These are phyloP conservation scores for Eupeodes latifasciatus DNA, from an alignment of 2,888 invertebrate species.

Conservation along the genomic window DNA sequence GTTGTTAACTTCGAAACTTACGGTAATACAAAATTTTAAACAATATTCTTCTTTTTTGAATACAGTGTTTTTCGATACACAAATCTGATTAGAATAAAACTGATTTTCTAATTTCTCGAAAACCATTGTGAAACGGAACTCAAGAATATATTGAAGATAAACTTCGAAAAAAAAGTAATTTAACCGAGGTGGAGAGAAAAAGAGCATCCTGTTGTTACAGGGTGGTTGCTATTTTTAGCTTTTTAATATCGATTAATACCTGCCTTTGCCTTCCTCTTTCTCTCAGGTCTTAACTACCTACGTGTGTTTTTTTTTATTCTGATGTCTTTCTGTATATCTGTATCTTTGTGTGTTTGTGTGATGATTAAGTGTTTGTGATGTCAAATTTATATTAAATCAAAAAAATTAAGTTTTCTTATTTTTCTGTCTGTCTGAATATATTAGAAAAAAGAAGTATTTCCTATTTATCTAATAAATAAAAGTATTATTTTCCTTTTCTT, in stretches of 20 bases:
- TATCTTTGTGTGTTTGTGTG: background rate
- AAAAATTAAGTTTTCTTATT: slow-evolving; percentile 29
- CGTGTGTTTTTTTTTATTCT: slow-evolving; percentile 28
- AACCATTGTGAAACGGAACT: background rate
- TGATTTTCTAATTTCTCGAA: background rate
- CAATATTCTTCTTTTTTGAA: background rate
- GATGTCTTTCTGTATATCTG: slow-evolving; percentile 23
- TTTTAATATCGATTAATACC: slow-evolving; percentile 72
- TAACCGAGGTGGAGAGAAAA: slow-evolving; percentile 52
- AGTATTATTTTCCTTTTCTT: slow-evolving; percentile 27
- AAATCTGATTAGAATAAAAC: background rate
- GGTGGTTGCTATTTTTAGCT: slow-evolving; percentile 75
- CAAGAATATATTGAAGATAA: background rate
- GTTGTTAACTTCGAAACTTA: slow-evolving; percentile 28
- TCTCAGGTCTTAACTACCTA: slow-evolving; percentile 37
- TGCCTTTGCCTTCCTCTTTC: slow-evolving; percentile 41
- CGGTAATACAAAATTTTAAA: slow-evolving; percentile 55
- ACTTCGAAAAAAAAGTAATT: slow-evolving; percentile 48
- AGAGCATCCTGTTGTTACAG: slow-evolving; percentile 73
- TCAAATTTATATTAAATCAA: slow-evolving; percentile 60
- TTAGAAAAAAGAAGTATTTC: slow-evolving; percentile 43
- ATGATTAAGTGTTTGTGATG: slow-evolving; percentile 43
- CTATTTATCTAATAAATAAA: background rate
- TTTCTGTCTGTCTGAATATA: background rate
- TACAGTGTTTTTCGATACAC: slow-evolving; percentile 9